Percentiles rank a stretch among this genome's conserved stretches.
phyloP scores from a whole-genome alignment of 1,140 invertebrate genomes.

The Dryas iulia region DNA sequence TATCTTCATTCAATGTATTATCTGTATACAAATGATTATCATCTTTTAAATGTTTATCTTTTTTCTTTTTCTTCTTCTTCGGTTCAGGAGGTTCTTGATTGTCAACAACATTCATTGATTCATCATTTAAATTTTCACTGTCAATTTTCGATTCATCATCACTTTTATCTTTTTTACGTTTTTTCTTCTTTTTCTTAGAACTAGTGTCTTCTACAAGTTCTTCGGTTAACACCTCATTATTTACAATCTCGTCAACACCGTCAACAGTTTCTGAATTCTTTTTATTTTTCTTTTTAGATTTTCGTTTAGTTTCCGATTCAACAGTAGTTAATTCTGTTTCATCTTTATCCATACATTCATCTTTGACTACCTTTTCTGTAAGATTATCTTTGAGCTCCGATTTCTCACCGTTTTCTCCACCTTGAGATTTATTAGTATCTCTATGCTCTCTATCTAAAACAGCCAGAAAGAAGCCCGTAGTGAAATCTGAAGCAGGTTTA shows the following conservation, averaged over 20 bases:
- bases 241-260: neutral
- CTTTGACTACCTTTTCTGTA: slow-evolving; percentile 15
- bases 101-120: neutral
- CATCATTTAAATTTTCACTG: neutral
- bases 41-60: neutral
- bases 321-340: neutral
- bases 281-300: slow-evolving; percentile 24
- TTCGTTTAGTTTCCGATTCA: neutral
- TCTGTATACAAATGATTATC: neutral
- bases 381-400: no score
- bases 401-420: no score
- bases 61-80: slow-evolving; percentile 37
- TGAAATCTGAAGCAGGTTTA: slow-evolving; percentile 86
- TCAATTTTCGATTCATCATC: slow-evolving; percentile 6
- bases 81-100: neutral
- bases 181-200: slow-evolving; percentile 21
- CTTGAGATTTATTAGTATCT: slow-evolving; percentile 44
- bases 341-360: neutral
- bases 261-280: slow-evolving; percentile 4
- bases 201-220: neutral
- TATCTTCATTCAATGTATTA: neutral
- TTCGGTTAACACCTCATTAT: neutral
- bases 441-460: slow-evolving; percentile 86
- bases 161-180: slow-evolving; percentile 8
- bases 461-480: slow-evolving; percentile 97